Percentiles rank a stretch among this genome's conserved stretches.
These are phyloP conservation scores for Siniperca knerii DNA, from an alignment of 2,113 vertebrate genomes.

Conservation along the genomic window DNA sequence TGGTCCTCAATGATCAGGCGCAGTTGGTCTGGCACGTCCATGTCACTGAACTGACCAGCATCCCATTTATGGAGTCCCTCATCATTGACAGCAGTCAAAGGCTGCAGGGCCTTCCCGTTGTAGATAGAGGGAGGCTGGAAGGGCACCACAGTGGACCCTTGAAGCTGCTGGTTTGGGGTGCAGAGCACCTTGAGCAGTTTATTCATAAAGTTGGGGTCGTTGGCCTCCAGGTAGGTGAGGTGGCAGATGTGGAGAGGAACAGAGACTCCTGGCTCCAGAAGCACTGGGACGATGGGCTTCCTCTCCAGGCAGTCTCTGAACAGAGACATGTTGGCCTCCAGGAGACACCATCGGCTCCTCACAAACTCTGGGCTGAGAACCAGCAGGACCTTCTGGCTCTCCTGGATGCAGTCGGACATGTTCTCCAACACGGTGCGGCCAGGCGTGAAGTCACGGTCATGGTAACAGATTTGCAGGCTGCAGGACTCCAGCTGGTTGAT, in stretches of 20 bases:
- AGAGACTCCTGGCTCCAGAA: slow-evolving; percentile 69
- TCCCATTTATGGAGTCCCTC: slow-evolving; percentile 61
- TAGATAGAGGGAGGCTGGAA: slow-evolving; percentile 67
- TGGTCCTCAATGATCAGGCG: slow-evolving; percentile 67
- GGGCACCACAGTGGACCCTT: slow-evolving; percentile 58
- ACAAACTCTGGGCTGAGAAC: slow-evolving; percentile 80
- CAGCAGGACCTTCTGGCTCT: slow-evolving; percentile 81
- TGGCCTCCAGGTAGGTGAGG: slow-evolving; percentile 79
- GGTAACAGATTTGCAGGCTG: slow-evolving; percentile 70
- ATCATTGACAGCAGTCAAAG: slow-evolving; percentile 65
- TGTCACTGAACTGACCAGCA: slow-evolving; percentile 71
- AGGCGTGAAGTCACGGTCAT: slow-evolving; percentile 75
- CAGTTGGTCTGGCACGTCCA: slow-evolving; percentile 71
- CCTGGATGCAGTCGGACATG: slow-evolving; percentile 78
- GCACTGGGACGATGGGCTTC: slow-evolving; percentile 73
- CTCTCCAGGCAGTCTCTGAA: slow-evolving; percentile 76
- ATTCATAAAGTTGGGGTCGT: slow-evolving; percentile 55
- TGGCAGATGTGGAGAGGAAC: slow-evolving; percentile 78
- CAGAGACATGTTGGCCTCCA: slow-evolving; percentile 79
- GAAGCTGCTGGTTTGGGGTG: slow-evolving; percentile 55
- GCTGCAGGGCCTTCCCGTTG: slow-evolving; percentile 75
- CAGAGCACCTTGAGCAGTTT: slow-evolving; percentile 71
- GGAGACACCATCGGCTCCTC: slow-evolving; percentile 79
- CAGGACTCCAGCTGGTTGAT: slow-evolving; percentile 66
- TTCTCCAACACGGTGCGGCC: slow-evolving; percentile 79